Conservation (phyloP, 1,140 invertebrate species). For the Phymorhynchus buccinoides region DNA sequence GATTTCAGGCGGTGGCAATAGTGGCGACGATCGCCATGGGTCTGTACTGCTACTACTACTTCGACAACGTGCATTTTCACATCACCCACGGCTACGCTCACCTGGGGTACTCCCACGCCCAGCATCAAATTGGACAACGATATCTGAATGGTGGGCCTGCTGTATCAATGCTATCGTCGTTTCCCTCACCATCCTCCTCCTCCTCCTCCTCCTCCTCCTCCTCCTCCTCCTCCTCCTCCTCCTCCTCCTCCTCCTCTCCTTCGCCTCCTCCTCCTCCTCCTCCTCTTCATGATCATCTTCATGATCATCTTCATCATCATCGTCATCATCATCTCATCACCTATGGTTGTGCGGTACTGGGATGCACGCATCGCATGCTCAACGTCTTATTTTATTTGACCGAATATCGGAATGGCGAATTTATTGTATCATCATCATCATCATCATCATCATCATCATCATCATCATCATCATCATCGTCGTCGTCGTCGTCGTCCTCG, state of each 20-base stretch:
- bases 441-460: conserved; percentile 7
- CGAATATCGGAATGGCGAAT: neutral
- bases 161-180: too few species aligned
- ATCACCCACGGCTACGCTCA: conserved; percentile 75
- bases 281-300: too few species aligned
- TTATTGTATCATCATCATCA: too few species aligned
- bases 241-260: too few species aligned
- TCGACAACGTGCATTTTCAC: conserved; percentile 77
- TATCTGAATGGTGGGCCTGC: conserved; percentile 76
- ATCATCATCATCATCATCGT: conserved; percentile 1
- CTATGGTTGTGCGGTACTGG: neutral
- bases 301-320: too few species aligned
- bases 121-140: conserved; percentile 77
- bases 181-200: too few species aligned
- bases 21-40: conserved; percentile 61
- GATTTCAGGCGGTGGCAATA: conserved; percentile 66
- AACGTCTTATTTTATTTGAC: neutral
- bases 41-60: conserved; percentile 76
- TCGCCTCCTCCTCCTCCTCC: too few species aligned
- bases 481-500: neutral
- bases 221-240: too few species aligned
- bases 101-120: conserved; percentile 75
- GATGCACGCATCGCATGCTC: neutral
- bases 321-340: conserved; percentile 9
- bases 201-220: conserved; percentile 4